Evolutionary conservation across 2,113 vertebrate genomes (phyloP), one percentile per base, ranked within the genome.

Genomic region (Hippocampus mohnikei): DNA sequence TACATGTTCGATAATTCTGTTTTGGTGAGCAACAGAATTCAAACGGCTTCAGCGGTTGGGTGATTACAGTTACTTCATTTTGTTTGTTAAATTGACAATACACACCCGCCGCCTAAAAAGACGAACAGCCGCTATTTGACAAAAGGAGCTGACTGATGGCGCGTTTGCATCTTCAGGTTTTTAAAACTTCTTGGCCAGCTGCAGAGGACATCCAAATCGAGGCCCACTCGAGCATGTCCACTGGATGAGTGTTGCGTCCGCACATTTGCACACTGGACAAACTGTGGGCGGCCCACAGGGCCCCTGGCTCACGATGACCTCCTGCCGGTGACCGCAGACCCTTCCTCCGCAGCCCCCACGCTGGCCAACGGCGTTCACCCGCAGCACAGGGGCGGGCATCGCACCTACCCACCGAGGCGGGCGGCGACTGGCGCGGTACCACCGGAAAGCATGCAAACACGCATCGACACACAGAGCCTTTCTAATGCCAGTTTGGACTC

Each of bases 351-450:
- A 70, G 93, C 94, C 0, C 93, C 94, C 25, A 88, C 94, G 84
- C 85, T 96, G 89, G 94, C 95, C 85, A 98, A 95, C 89, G 96
- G 96, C 77, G 94, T 96, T 76, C 93, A 93, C 72, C 94, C 93
- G 74, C 95, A 95, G 0, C 76, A 94, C 93, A 86, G 95, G 94
- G 81, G 90, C 91, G 59, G 83, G 77, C 77, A 82, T 63, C 72
- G 73, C 64, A 59, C 74, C 66, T 88, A 84, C 40, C 81, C 85
- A 64, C 77, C 80, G 74, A 80, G 87, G 71, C 81, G 87, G 84
- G 70, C 77, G 9, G 73, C 88, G 71, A 88, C 89, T 41, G 77
- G 67, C 48, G 56, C 75, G 56, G 84, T 90, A 69, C 81, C 85
- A 0, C 73, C 85, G 40, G 76, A 74, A 82, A 84, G 79, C 77